Conservation (phyloP, 2,888 invertebrate species). For the Oscheius sp. region DNA sequence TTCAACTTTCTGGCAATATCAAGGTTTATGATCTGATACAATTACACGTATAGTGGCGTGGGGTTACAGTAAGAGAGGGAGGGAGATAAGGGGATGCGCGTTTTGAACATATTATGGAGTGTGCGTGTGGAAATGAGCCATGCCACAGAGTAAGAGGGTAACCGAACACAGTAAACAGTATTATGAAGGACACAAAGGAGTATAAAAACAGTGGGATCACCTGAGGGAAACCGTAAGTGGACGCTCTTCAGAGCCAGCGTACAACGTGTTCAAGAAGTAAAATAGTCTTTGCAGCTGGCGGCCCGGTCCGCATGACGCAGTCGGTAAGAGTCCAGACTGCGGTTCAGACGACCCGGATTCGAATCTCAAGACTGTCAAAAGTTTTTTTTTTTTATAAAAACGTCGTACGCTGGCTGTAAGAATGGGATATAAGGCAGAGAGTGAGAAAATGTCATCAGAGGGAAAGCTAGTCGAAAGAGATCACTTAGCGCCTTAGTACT, state of each 20-base stretch:
- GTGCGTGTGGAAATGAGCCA: not conserved
- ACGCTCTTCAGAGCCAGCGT: too few relatives aligned
- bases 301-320: too few relatives aligned
- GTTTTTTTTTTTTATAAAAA: not conserved
- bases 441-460: slow-evolving; percentile 4
- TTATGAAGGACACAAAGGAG: not conserved
- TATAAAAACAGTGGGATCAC: slow-evolving; percentile 9
- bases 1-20: too few relatives aligned
- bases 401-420: not conserved
- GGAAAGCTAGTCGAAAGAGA: slow-evolving; percentile 9
- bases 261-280: too few relatives aligned
- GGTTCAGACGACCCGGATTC: too few relatives aligned
- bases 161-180: slow-evolving; percentile 3
- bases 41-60: slow-evolving; percentile 19
- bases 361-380: too few relatives aligned
- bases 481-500: slow-evolving; percentile 1
- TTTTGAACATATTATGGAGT: slow-evolving; percentile 14
- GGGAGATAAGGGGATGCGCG: not conserved
- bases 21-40: not conserved
- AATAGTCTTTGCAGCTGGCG: too few relatives aligned
- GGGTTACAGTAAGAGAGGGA: not conserved
- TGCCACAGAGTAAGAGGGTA: not conserved
- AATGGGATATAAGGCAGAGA: slow-evolving; percentile 23
- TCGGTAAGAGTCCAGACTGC: too few relatives aligned
- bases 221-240: slow-evolving; percentile 24